Conservation (phyloP, 2,888 invertebrate genomes). For the Spatulosminthurus flaviceps region DNA sequence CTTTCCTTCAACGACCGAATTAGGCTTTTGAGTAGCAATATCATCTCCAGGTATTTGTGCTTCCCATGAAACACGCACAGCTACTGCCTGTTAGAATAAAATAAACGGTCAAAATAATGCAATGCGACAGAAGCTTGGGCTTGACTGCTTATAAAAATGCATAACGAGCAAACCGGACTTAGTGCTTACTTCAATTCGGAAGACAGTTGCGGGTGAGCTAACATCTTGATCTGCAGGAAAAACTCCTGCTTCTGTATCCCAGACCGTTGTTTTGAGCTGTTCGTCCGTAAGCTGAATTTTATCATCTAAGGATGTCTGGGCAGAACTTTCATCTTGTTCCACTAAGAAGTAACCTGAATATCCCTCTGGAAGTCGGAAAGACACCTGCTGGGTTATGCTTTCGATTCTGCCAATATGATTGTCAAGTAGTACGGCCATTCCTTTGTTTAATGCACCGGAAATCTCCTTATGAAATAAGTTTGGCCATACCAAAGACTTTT, state of each 20-base stretch:
- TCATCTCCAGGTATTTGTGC: not conserved
- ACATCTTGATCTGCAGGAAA: not conserved
- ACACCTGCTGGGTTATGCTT: not conserved
- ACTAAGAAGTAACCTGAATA: not conserved
- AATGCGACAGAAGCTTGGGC: too few species aligned
- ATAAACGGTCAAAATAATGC: not conserved
- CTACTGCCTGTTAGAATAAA: not conserved
- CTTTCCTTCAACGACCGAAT: not conserved
- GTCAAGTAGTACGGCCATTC: slow-evolving; percentile 1
- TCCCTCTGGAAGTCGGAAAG: not conserved
- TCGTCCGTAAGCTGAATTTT: not conserved
- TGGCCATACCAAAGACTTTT: not conserved
- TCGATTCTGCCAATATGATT: slow-evolving; percentile 2
- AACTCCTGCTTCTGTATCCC: not conserved
- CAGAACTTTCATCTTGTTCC: not conserved
- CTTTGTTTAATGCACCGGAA: not conserved
- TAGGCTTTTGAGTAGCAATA: not conserved
- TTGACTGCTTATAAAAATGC: too few species aligned
- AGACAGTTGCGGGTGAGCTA: slow-evolving; percentile 1
- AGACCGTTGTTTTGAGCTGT: not conserved
- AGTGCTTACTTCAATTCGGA: slow-evolving; percentile 9
- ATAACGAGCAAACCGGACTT: too few species aligned
- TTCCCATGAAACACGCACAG: not conserved
- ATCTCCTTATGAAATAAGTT: not conserved
- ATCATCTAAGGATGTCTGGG: not conserved